These are phyloP conservation scores for Miichthys miiuy DNA, from an alignment of 2,797 vertebrate species.

Conservation along the genomic window DNA sequence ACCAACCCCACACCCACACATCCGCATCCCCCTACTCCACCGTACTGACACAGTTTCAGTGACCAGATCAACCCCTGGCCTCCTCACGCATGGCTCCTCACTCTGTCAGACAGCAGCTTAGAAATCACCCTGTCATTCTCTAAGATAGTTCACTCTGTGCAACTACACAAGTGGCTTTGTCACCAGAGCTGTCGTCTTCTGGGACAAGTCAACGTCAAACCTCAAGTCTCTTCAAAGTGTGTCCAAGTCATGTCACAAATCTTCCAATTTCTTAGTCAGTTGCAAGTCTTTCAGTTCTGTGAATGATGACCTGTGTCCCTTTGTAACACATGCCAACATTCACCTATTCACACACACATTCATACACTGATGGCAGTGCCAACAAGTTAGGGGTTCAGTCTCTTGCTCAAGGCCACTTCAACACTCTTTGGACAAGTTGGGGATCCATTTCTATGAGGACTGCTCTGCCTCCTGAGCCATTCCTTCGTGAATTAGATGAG, in stretches of 20 bases:
- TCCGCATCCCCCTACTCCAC: constrained; percentile 1
- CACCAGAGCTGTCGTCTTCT: not conserved
- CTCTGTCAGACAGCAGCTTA: constrained; percentile 44
- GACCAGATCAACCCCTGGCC: constrained; percentile 46
- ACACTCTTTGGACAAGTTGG: too few species aligned
- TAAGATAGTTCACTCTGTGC: constrained; percentile 4
- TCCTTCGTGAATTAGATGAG: not conserved
- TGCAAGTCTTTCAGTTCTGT: not conserved
- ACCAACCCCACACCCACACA: constrained; percentile 19
- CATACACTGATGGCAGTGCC: too few species aligned
- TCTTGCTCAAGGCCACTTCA: too few species aligned
- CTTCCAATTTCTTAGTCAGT: not conserved
- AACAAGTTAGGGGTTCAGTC: too few species aligned
- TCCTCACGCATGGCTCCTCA: constrained; percentile 38
- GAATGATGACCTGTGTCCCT: not conserved
- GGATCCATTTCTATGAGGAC: too few species aligned
- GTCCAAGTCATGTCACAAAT: not conserved
- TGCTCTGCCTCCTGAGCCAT: too few species aligned
- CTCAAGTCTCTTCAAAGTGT: constrained; percentile 12
- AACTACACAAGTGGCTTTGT: constrained; percentile 5
- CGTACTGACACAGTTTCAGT: constrained; percentile 43
- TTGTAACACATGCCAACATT: too few species aligned
- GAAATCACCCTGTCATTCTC: constrained; percentile 40
- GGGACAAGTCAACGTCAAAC: not conserved
- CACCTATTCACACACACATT: too few species aligned